Evolutionary conservation across 2,888 invertebrate genomes (phyloP), one percentile per base, ranked within the genome.

Genomic region (Hemaris fuciformis): DNA sequence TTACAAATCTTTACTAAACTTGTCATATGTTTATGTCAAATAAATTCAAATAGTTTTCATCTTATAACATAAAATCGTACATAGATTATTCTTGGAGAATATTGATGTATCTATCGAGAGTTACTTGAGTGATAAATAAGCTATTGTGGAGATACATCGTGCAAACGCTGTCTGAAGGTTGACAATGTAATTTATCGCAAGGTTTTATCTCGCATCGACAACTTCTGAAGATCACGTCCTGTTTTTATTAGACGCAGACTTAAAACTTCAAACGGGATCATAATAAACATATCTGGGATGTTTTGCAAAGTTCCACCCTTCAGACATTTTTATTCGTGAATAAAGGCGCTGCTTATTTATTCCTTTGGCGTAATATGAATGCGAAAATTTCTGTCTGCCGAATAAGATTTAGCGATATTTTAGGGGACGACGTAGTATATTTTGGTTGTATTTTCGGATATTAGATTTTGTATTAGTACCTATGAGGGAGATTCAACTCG

Each of bases 381-480:
- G 25, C 53, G 25, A 53, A 61, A 60, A 57, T 61, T 62, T 41
- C 23, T 46, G 22, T 38, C 62, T 61, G 46, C 46, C 59, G 56
- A 62, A 63, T 60, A 57, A 7, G 41, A 60, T 38, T 34, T 45
- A 59, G 8, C 61, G 43, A 42, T 22, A 20, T 63, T 42, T 53
- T 53, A 46, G 46, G 10, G 3, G 46, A 31, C 31, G 53, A 18
- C 27, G 27, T 23, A 7, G 20, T 7, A n/a, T 2, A 10, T 13
- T 45, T 18, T 10, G 18, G 18, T 27, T 10, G 31, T 53, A 27
- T 53, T 53, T 31, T 46, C 4, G 22, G 25, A 13, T 38, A n/a
- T 38, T 38, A n/a, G 13, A 38, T 38, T 38, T 38, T 38, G n/a
- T 38, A 38, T 13, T 27, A 10, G 10, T n/a, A 4, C n/a, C n/a